Evolutionary conservation across 2,113 vertebrate genomes (phyloP).

Genomic region (Stigmatopora argus): DNA sequence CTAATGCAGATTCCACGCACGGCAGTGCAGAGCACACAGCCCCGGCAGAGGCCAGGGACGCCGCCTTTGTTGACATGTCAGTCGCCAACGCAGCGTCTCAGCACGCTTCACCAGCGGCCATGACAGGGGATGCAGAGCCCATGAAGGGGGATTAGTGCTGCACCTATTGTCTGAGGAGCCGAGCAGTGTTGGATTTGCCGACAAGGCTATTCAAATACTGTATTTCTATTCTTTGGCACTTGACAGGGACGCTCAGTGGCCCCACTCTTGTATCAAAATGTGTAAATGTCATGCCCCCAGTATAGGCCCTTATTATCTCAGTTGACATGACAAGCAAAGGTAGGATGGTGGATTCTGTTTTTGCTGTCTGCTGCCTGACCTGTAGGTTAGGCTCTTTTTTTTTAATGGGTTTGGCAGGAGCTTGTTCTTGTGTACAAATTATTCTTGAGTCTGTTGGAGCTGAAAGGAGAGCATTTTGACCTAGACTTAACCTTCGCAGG

Average conservation of each 20-base stretch:
- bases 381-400: constrained; percentile 52
- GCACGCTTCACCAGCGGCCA: constrained; percentile 65
- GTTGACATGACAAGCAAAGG: constrained; percentile 62
- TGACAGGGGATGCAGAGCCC: constrained; percentile 75
- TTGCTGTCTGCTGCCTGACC: constrained; percentile 62
- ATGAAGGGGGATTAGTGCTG: constrained; percentile 74
- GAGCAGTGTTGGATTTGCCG: constrained; percentile 66
- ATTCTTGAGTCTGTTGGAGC: constrained; percentile 51
- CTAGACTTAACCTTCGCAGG: constrained; percentile 44
- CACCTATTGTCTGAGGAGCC: constrained; percentile 64
- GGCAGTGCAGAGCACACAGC: constrained; percentile 62
- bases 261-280: constrained; percentile 59
- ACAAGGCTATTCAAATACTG: constrained; percentile 66
- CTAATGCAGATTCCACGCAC: constrained; percentile 73
- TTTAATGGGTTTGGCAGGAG: constrained; percentile 52
- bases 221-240: constrained; percentile 61
- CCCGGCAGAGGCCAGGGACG: constrained; percentile 55
- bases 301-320: constrained; percentile 62
- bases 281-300: constrained; percentile 57
- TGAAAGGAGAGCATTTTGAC: constrained; percentile 55
- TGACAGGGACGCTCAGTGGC: constrained; percentile 69
- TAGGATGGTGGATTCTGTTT: constrained; percentile 56
- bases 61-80: constrained; percentile 74
- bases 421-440: constrained; percentile 63
- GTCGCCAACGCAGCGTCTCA: constrained; percentile 61